Conservation (phyloP, 2,888 invertebrate genomes). For the Cepaea hortensis region DNA sequence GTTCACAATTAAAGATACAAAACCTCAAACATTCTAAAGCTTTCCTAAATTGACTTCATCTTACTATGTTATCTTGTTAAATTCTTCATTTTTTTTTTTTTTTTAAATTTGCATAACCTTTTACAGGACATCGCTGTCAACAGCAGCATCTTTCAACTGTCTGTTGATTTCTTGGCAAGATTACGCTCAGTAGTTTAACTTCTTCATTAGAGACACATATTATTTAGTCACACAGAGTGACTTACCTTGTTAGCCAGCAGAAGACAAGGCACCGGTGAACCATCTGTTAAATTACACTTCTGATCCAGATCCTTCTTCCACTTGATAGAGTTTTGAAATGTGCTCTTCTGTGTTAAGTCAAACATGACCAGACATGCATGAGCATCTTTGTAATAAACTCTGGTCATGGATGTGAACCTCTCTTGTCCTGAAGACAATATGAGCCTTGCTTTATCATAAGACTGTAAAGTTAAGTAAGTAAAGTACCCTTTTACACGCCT, state of each 20-base stretch:
- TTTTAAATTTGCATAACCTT: too few relatives aligned
- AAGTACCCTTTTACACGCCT: neutral
- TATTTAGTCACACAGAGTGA: too few relatives aligned
- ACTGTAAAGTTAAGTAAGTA: neutral
- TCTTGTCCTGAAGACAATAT: constrained; percentile 85
- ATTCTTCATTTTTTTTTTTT: too few relatives aligned
- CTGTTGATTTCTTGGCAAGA: too few relatives aligned
- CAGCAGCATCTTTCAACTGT: too few relatives aligned
- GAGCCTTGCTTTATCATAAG: neutral
- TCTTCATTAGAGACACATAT: too few relatives aligned
- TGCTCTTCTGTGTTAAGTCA: constrained; percentile 92
- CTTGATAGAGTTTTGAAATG: constrained; percentile 94
- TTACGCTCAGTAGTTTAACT: too few relatives aligned
- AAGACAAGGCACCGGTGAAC: constrained; percentile 94
- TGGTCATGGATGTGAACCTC: constrained; percentile 97
- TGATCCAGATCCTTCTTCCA: constrained; percentile 98
- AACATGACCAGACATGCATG: constrained; percentile 98
- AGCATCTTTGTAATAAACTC: constrained; percentile 99
- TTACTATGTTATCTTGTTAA: too few relatives aligned
- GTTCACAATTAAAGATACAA: too few relatives aligned
- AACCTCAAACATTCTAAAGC: too few relatives aligned
- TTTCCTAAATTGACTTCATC: too few relatives aligned
- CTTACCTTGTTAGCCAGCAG: constrained; percentile 90
- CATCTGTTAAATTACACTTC: constrained; percentile 95
- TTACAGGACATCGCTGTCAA: too few relatives aligned